Conservation (phyloP, 2,888 invertebrate genomes). For the Rotaria magnacalcarata region DNA sequence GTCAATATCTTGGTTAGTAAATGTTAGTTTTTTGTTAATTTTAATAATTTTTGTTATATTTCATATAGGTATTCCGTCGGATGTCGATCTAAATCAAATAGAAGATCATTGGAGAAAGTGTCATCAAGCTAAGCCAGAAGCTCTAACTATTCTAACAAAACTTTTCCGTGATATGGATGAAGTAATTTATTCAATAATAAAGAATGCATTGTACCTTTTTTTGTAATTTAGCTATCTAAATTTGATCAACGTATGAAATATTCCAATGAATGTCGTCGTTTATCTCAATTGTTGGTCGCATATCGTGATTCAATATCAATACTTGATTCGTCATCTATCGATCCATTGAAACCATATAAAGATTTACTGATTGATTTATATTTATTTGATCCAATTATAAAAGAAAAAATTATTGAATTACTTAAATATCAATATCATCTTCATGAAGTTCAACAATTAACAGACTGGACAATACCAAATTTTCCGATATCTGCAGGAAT, state of each 20-base stretch:
- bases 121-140: conserved; percentile 31
- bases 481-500: conserved; percentile 39
- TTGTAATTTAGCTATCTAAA: not conserved
- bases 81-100: not conserved
- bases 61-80: not conserved
- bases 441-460: conserved; percentile 36
- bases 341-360: conserved; percentile 36
- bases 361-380: conserved; percentile 37
- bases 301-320: conserved; percentile 17
- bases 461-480: conserved; percentile 36
- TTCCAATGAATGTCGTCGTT: conserved; percentile 43
- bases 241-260: conserved; percentile 24
- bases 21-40: not conserved
- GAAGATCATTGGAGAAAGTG: conserved; percentile 6
- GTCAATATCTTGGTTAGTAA: conserved; percentile 36
- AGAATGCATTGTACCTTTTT: no score
- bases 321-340: not conserved
- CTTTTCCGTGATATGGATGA: conserved; percentile 35
- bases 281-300: conserved; percentile 37
- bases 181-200: not conserved
- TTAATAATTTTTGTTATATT: not conserved
- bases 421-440: conserved; percentile 38
- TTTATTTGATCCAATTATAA: conserved; percentile 18
- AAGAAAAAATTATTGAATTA: conserved; percentile 43
- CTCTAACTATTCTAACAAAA: conserved; percentile 39